A percentile compares a stretch with the other conserved stretches of the same genome.
phyloP scores from a whole-genome alignment of 2,113 vertebrate species.

The Protobothrops flavoviridis region DNA sequence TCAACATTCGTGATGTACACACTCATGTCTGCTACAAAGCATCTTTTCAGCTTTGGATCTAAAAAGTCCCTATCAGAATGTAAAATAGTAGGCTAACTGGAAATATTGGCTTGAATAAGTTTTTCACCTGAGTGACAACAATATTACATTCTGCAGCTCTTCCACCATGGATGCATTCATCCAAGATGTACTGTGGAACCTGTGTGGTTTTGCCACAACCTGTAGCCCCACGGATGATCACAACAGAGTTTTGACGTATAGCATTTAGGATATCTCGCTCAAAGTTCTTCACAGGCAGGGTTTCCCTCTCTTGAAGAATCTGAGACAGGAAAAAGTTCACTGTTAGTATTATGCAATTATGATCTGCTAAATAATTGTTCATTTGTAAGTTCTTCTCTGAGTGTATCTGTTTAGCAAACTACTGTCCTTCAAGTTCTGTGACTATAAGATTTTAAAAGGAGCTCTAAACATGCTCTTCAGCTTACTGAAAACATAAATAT shows the following conservation, averaged over 20 bases:
- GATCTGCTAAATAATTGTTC: not conserved
- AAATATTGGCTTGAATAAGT: accelerated
- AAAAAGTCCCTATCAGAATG: not conserved
- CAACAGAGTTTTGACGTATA: constrained; percentile 78
- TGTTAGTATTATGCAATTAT: not conserved
- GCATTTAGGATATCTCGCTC: constrained; percentile 82
- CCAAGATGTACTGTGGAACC: constrained; percentile 95
- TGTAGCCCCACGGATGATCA: constrained; percentile 92
- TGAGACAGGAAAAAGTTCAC: constrained; percentile 49
- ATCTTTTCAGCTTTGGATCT: not conserved
- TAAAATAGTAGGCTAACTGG: not conserved
- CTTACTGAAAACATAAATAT: not conserved
- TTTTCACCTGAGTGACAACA: constrained; percentile 91
- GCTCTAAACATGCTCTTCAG: not conserved
- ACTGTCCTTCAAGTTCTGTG: not conserved
- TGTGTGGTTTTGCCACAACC: constrained; percentile 98
- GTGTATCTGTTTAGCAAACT: not conserved
- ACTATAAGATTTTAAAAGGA: not conserved
- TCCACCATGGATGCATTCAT: constrained; percentile 77
- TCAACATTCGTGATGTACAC: not conserved
- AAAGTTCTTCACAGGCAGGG: constrained; percentile 90
- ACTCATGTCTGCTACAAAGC: not conserved
- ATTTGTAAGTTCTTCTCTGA: not conserved
- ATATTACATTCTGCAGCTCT: constrained; percentile 89
- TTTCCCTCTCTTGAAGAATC: constrained; percentile 79